A percentile compares a stretch with the other conserved stretches of the same genome.
Conservation (phyloP, 2,797 vertebrate species). For the Gymnothorax reevesii region DNA sequence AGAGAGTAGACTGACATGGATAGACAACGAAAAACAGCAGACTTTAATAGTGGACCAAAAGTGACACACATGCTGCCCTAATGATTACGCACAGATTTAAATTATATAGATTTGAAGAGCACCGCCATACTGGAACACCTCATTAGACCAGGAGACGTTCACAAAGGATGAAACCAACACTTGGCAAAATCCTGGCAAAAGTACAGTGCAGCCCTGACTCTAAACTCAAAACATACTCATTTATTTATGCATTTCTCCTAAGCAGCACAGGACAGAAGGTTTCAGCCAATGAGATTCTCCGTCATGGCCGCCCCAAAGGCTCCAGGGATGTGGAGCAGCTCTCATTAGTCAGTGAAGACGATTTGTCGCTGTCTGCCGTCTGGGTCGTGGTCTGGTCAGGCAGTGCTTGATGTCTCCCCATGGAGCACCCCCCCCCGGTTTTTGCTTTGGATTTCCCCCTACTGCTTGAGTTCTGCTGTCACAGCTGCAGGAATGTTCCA, state of each 20-base stretch:
- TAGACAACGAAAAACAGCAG: slow-evolving; percentile 50
- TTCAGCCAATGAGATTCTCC: too few relatives aligned
- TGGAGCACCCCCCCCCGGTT: background rate
- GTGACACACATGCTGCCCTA: slow-evolving; percentile 6
- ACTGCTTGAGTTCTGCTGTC: background rate
- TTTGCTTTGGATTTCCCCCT: background rate
- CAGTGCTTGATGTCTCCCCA: background rate
- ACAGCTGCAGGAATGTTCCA: slow-evolving; percentile 10
- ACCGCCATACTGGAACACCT: background rate
- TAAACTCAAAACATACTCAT: background rate
- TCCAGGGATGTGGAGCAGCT: background rate
- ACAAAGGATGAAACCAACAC: background rate
- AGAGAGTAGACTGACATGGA: too few relatives aligned
- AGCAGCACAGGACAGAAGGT: background rate
- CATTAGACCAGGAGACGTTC: background rate
- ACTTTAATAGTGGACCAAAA: background rate
- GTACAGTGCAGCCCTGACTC: background rate
- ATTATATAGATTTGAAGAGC: background rate
- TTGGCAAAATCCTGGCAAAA: background rate
- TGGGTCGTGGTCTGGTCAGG: background rate
- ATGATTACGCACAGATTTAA: slow-evolving; percentile 21
- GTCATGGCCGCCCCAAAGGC: background rate
- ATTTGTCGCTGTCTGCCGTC: background rate
- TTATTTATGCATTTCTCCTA: background rate
- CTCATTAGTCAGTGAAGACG: background rate